Evolutionary conservation across 2,888 invertebrate genomes (phyloP).

Genomic region (Dendrolimus pini): DNA sequence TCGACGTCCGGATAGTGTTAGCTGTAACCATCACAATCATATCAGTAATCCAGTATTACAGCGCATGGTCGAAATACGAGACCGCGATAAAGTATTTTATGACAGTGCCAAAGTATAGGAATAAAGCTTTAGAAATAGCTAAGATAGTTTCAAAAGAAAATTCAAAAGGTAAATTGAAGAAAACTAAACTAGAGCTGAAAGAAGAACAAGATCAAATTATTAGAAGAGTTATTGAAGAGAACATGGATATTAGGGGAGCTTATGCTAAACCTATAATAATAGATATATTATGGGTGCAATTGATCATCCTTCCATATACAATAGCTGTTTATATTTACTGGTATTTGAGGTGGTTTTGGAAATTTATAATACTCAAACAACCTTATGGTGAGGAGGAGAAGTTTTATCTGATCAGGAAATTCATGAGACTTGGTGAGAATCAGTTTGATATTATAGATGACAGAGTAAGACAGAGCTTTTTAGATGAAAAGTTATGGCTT

Average conservation of each 20-base stretch:
- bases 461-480: slow-evolving; percentile 82
- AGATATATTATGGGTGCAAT: slow-evolving; percentile 90
- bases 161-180: slow-evolving; percentile 72
- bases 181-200: slow-evolving; percentile 79
- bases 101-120: slow-evolving; percentile 91
- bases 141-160: slow-evolving; percentile 76
- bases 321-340: slow-evolving; percentile 82
- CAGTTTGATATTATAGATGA: slow-evolving; percentile 87
- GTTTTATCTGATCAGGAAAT: slow-evolving; percentile 87
- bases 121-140: slow-evolving; percentile 84
- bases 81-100: slow-evolving; percentile 92
- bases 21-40: slow-evolving; percentile 89
- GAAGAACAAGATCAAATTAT: slow-evolving; percentile 89
- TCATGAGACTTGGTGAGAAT: slow-evolving; percentile 83
- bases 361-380: slow-evolving; percentile 83
- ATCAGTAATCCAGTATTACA: slow-evolving; percentile 90
- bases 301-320: slow-evolving; percentile 87
- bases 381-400: slow-evolving; percentile 91
- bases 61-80: slow-evolving; percentile 86
- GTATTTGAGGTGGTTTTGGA: slow-evolving; percentile 89
- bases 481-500: slow-evolving; percentile 88
- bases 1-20: slow-evolving; percentile 92
- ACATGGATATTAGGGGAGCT: slow-evolving; percentile 95
- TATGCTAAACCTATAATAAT: slow-evolving; percentile 89
- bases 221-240: slow-evolving; percentile 89